Conservation (phyloP, 2,113 vertebrate genomes). For the Seriola rivoliana region DNA sequence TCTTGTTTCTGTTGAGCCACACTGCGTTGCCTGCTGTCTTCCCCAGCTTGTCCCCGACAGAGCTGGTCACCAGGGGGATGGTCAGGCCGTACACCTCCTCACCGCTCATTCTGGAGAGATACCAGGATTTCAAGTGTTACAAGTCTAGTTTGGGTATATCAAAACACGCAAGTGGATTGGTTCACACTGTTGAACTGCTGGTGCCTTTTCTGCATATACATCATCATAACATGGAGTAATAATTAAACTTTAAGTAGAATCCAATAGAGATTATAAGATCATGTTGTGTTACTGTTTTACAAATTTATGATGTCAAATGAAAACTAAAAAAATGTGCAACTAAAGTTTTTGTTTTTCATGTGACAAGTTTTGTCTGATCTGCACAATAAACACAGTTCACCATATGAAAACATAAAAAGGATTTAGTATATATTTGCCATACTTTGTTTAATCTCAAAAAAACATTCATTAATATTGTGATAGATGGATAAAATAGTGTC, state of each 20-base stretch:
- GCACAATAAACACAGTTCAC: background rate
- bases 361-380: background rate
- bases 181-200: background rate
- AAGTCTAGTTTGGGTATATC: background rate
- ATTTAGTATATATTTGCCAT: too few relatives aligned
- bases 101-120: conserved; percentile 86
- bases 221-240: background rate
- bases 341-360: background rate
- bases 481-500: background rate
- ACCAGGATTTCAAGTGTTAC: background rate
- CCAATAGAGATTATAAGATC: background rate
- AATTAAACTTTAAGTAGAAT: background rate
- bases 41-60: conserved; percentile 93
- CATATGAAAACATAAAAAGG: too few relatives aligned
- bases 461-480: background rate
- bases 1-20: conserved; percentile 94
- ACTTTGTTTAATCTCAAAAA: too few relatives aligned
- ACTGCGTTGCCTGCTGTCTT: conserved; percentile 97
- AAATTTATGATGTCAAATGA: background rate
- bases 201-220: background rate
- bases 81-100: conserved; percentile 94
- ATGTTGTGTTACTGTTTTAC: background rate
- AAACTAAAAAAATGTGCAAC: background rate
- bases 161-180: background rate
- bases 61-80: conserved; percentile 92